Base-by-base conservation (phyloP, 1,140 invertebrate species). In the Hermatobates lingyangjiaoensis region DNA sequence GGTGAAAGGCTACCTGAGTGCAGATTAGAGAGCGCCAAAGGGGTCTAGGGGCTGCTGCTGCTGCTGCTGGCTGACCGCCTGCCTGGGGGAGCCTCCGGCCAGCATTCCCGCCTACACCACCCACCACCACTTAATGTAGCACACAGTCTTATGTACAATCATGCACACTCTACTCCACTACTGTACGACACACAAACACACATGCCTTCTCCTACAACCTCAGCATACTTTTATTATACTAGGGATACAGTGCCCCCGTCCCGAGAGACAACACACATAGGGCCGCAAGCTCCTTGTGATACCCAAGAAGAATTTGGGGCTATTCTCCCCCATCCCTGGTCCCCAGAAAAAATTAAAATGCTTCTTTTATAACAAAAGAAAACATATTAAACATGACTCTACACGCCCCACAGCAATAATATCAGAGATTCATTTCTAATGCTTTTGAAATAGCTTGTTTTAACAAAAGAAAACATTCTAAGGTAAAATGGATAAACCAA, bases 1-100 rank as follows among this genome's bases (percentile, higher is more conserved):
- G n/a, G n/a, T n/a, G n/a, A n/a, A n/a, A n/a, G 39, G 20, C n/a
- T n/a, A n/a, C n/a, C n/a, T n/a, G n/a, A n/a, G n/a, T n/a, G n/a
- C n/a, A 20, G 44, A 53, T 62, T 58, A 63, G 28, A 63, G 59
- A 45, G 60, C 61, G 45, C 61, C 61, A 48, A 63, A 63, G 10
- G 61, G 61, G 47, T 63, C 61, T 23, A 58, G 57, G 28, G 56
- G 56, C 50, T 59, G 60, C 27, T 46, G 52, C 23, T 52, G 52
- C 45, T 40, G 51, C 21, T 45, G 26, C 21, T 45, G 48, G 7
- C 50, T 54, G 23, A 45, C 48, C 1, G 51, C 52, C 34, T 59
- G 57, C 27, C 53, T 34, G 7, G 57, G 57, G 47, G 55, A 52
- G 26, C 56, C 57, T 48, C 27, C 47, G 44, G 52, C 45, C 34